Evolutionary conservation across 2,797 vertebrate genomes (phyloP).

Genomic region (Chloroceryle inda): DNA sequence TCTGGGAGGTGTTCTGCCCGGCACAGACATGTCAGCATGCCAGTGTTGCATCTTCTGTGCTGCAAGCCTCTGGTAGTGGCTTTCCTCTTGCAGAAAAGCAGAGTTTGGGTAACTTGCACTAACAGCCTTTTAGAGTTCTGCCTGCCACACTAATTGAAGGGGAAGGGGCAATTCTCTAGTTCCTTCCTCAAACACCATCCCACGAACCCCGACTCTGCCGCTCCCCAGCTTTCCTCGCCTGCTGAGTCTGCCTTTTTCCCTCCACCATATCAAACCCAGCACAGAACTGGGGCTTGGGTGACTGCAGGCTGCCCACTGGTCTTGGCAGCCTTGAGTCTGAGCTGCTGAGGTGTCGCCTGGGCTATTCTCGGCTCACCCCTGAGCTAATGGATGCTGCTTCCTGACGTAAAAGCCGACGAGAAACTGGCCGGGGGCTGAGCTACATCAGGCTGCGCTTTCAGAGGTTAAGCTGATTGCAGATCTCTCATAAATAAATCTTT

Average conservation of each 20-base stretch:
- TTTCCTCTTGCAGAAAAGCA: background rate
- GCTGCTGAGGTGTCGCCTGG: background rate
- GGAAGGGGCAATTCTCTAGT: background rate
- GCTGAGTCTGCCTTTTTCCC: background rate
- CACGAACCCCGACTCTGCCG: background rate
- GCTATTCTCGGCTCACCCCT: background rate
- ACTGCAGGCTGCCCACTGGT: background rate
- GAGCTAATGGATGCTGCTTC: background rate
- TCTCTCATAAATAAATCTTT: slow-evolving; percentile 32
- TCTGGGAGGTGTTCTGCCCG: background rate
- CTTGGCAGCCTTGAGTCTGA: background rate
- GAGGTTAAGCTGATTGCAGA: slow-evolving; percentile 7
- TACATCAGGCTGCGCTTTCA: background rate
- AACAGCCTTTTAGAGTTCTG: background rate
- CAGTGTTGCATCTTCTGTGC: background rate
- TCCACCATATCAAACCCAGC: rapidly evolving
- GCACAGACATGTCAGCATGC: background rate
- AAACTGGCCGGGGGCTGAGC: background rate
- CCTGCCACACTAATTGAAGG: background rate
- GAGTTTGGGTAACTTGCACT: background rate
- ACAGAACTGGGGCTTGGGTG: background rate
- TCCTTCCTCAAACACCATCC: background rate
- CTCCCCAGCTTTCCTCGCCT: background rate
- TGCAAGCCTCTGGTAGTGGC: background rate
- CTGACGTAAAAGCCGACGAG: background rate